Percentiles rank a stretch among this genome's conserved stretches.
phyloP scores from a whole-genome alignment of 2,888 invertebrate species.

The Parelbella ahira region DNA sequence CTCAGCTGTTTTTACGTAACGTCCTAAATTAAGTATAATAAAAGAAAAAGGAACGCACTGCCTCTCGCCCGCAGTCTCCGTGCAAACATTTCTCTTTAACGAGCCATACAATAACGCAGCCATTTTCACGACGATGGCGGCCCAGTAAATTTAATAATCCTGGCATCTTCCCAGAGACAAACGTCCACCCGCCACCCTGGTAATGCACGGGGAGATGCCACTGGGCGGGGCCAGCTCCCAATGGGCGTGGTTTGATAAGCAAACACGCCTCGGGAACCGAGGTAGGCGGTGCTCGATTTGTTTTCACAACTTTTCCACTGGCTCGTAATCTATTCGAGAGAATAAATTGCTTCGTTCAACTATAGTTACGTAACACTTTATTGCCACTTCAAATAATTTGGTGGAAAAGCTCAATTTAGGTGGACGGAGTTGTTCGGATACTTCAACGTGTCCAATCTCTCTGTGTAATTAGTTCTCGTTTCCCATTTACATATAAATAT shows the following conservation, averaged over 20 bases:
- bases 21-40: no score
- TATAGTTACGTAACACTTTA: constrained; percentile 17
- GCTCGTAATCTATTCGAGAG: constrained; percentile 17
- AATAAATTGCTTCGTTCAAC: constrained; percentile 16
- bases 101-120: constrained; percentile 8
- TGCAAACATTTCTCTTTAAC: constrained; percentile 19
- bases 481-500: no score
- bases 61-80: constrained; percentile 8
- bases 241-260: constrained; percentile 29
- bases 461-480: constrained; percentile 13
- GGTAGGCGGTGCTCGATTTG: constrained; percentile 29
- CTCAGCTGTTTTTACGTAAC: no score
- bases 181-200: constrained; percentile 58
- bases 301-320: constrained; percentile 12
- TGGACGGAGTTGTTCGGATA: constrained; percentile 3
- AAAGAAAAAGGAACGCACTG: no score
- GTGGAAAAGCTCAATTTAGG: constrained; percentile 9
- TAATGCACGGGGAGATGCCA: constrained; percentile 42
- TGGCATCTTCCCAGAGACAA: constrained; percentile 51
- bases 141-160: constrained; percentile 68
- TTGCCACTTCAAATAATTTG: constrained; percentile 18
- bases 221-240: constrained; percentile 28
- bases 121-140: constrained; percentile 26
- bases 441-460: constrained; percentile 7
- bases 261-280: constrained; percentile 27